Base-by-base conservation (phyloP, 2,888 invertebrate species). In the Platycheirus albimanus region DNA sequence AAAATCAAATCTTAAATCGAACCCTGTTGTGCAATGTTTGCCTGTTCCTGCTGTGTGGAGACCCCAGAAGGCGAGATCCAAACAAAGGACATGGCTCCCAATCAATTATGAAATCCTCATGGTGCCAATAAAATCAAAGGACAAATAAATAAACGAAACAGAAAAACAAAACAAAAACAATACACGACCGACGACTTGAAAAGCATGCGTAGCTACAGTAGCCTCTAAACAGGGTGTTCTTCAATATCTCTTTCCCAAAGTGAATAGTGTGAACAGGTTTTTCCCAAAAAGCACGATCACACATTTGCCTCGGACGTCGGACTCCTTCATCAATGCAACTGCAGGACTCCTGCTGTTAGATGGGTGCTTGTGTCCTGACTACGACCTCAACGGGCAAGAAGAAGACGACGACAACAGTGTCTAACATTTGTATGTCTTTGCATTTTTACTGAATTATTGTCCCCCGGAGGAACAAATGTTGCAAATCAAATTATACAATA, bases 401-500 rank as follows among this genome's bases (percentile, higher is more conserved):
- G n/a, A 24, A 3, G 24, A 24, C 24, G 24, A 24, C 8, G 41
- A 64, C 36, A 64, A 30, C 41, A 41, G n/a, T 45, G 33, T 36
- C 15, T 52, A 61, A 67, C 43, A 33, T 49, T 69, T 38, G 43
- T 38, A 30, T 69, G 24, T 33, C 7, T 71, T 58, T 19, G 20
- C 8, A 41, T 41, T 51, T 61, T 28, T 41, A 47, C 36, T 45
- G 66, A 19, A 52, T 24, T 54, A 54, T 67, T 76, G 81, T 81
- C 81, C 52, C 78, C 52, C 19, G 8, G 38, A 58, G 58, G 67
- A 76, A 76, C 76, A 81, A 76, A 81, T 81, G 76, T 63, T 43
- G 81, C 71, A 67, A 76, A 81, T 81, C 76, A 77, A 78, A 81
- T 84, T 85, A 61, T 58, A 45, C 45, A 81, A 85, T 85, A 85